Evolutionary conservation across 2,888 invertebrate genomes (phyloP), one percentile per base, ranked within the genome.

Genomic region (Acrobasis repandana): DNA sequence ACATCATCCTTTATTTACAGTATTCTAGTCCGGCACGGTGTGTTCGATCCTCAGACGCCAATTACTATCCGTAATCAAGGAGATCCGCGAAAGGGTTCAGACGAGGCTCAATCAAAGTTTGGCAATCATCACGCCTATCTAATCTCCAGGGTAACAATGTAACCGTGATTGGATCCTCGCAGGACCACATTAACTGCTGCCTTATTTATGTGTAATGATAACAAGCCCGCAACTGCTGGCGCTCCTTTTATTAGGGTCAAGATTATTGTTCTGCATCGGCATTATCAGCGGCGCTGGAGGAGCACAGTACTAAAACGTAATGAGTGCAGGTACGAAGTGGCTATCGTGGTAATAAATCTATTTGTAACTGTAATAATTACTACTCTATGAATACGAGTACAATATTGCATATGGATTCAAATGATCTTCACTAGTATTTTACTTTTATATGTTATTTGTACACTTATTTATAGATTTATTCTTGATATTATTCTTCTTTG

Each of bases 71-170:
- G 79, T 84, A 86, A 88, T 87, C 80, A 86, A 83, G 82, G 77
- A 81, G 79, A 82, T 80, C 79, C 81, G 77, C 78, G 79, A 85
- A 89, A 86, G 87, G 87, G 84, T 86, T 83, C 77, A 79, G 77
- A 78, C 78, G 79, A 76, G 74, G 80, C 86, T 89, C 89, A 90
- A 89, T 90, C 90, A 90, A 90, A 90, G 81, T 90, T 90, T 87
- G 74, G 82, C 85, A 89, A 90, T 90, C 88, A 90, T 87, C 85
- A 85, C 84, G 84, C 82, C 84, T 85, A 85, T 85, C 86, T 87
- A 85, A 87, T 89, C 88, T 88, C 85, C 70, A 66, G 83, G 75
- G 86, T 78, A 85, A 88, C 89, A 88, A 86, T 88, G 83, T 86
- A 83, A 80, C 84, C 79, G 73, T 75, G 79, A 86, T 85, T 81